Conservation (phyloP, 2,888 invertebrate genomes). For the Microchrysa polita region DNA sequence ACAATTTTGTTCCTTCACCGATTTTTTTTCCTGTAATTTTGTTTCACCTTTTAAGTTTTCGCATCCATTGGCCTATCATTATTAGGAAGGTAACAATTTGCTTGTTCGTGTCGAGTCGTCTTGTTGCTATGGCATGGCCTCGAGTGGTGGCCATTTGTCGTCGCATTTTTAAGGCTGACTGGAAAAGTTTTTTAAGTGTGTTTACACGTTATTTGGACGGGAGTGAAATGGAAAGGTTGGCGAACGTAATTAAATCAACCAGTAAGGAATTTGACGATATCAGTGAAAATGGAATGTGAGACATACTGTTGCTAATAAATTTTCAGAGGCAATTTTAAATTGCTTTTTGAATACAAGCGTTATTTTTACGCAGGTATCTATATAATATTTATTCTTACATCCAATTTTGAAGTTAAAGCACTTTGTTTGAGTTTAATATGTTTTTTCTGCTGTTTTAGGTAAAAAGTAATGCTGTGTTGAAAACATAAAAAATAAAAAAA, state of each 20-base stretch:
- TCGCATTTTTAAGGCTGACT: neutral
- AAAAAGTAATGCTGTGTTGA: no score
- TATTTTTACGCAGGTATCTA: no score
- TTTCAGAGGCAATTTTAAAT: no score
- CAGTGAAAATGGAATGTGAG: no score
- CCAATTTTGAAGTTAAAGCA: no score
- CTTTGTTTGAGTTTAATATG: no score
- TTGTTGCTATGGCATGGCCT: neutral
- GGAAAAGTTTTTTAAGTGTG: conserved; percentile 10
- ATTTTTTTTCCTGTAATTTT: conserved; percentile 11
- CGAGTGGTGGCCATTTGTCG: neutral
- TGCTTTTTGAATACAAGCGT: no score
- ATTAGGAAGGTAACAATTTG: conserved; percentile 4
- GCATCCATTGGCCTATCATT: neutral
- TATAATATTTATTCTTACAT: no score
- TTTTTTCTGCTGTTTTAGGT: no score
- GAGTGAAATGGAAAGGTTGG: neutral
- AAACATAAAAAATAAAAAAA: no score
- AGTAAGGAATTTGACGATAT: no score
- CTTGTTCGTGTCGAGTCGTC: neutral
- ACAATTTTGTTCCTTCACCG: conserved; percentile 19
- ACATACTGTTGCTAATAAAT: no score
- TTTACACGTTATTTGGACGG: neutral
- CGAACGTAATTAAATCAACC: neutral
- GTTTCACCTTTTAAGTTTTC: conserved; percentile 12